A percentile compares a stretch with the other conserved stretches of the same genome.
Conservation (phyloP, 2,113 vertebrate species). For the Neodon shergylaensis region DNA sequence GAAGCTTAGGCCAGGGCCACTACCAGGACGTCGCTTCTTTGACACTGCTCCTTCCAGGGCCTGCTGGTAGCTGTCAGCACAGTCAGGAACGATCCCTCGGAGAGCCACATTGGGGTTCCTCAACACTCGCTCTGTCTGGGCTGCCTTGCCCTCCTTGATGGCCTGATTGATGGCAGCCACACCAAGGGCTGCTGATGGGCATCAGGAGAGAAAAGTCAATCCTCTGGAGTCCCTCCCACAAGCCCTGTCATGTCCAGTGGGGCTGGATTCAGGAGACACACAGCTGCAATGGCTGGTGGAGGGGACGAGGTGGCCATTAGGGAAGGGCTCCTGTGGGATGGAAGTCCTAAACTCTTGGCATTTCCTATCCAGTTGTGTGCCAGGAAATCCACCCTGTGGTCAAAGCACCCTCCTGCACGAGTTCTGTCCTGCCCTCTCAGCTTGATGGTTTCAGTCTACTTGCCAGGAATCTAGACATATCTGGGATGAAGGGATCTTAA, state of each 20-base stretch:
- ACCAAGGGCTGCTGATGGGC: slow-evolving; percentile 90
- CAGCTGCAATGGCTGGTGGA: not conserved
- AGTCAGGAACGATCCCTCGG: slow-evolving; percentile 82
- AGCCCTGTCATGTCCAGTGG: not conserved
- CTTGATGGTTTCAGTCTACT: not conserved
- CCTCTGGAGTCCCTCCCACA: not conserved
- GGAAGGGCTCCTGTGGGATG: not conserved
- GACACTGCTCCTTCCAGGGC: slow-evolving; percentile 81
- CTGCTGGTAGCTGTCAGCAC: slow-evolving; percentile 88
- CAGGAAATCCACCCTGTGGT: not conserved
- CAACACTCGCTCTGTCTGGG: slow-evolving; percentile 90
- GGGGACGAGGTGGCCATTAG: no score
- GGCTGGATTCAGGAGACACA: not conserved
- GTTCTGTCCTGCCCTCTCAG: not conserved
- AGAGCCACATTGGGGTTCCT: slow-evolving; percentile 88
- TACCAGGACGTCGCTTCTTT: slow-evolving; percentile 81
- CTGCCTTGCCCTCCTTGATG: slow-evolving; percentile 88
- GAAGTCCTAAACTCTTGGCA: not conserved
- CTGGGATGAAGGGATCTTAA: not conserved
- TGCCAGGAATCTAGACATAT: not conserved
- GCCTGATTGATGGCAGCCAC: slow-evolving; percentile 94
- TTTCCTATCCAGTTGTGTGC: not conserved
- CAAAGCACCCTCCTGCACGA: not conserved
- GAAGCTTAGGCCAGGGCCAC: fast-evolving
- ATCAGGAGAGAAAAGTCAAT: not conserved